A percentile compares a stretch with the other conserved stretches of the same genome.
Conservation (phyloP, 2,113 vertebrate species). For the Channa argus region DNA sequence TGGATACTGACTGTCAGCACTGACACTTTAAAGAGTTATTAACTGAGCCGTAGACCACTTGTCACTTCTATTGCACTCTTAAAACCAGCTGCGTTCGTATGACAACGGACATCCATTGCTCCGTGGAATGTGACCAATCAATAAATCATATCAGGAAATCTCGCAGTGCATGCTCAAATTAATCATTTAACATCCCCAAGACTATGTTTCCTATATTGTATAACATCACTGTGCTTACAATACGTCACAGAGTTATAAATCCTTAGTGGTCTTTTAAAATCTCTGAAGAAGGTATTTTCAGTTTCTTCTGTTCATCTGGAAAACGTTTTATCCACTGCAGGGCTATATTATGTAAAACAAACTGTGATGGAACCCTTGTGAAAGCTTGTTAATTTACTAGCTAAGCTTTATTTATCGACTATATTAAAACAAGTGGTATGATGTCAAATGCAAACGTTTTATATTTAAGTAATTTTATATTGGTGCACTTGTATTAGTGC, state of each 20-base stretch:
- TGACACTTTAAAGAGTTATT: neutral
- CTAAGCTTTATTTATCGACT: slow-evolving; percentile 5
- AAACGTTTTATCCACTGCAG: too few relatives aligned
- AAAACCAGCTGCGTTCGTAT: neutral
- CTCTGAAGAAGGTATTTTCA: too few relatives aligned
- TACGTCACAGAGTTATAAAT: too few relatives aligned
- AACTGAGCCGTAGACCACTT: slow-evolving; percentile 1
- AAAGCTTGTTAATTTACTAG: neutral
- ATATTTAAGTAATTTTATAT: neutral
- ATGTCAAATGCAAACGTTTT: neutral
- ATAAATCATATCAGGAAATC: slow-evolving; percentile 44
- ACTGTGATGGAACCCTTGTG: neutral
- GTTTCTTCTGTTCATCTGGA: neutral
- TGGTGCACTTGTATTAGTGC: too few relatives aligned
- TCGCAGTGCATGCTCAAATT: neutral
- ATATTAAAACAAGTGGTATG: too few relatives aligned
- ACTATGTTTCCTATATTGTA: too few relatives aligned
- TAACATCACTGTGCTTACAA: too few relatives aligned
- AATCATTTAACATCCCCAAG: neutral
- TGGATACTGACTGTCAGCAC: neutral
- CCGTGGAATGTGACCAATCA: slow-evolving; percentile 17
- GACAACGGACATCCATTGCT: neutral
- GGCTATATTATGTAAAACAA: neutral
- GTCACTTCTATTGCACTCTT: neutral
- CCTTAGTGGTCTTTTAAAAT: neutral